Conservation (phyloP, 2,113 vertebrate species). For the Epinephelus fuscoguttatus region DNA sequence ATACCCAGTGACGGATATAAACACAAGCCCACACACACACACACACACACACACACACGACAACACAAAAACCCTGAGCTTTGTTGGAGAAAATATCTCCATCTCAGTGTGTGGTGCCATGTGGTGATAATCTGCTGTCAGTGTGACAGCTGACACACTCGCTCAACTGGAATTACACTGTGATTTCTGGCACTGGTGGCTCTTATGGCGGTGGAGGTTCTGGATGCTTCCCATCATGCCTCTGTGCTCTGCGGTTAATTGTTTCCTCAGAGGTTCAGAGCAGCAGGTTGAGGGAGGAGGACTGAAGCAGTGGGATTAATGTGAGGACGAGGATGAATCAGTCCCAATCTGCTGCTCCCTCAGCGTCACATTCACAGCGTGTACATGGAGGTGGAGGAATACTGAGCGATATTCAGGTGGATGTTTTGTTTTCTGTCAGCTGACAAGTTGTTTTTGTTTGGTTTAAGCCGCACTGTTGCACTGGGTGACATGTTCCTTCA, state of each 20-base stretch:
- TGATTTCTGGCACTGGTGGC: neutral
- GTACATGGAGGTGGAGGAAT: neutral
- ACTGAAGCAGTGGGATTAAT: slow-evolving; percentile 3
- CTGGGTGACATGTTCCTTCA: too few species aligned
- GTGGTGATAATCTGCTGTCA: slow-evolving; percentile 32
- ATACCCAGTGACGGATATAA: neutral
- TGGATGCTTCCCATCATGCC: slow-evolving; percentile 17
- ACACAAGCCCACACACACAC: slow-evolving; percentile 25
- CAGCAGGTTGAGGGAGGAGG: neutral
- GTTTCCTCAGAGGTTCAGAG: slow-evolving; percentile 6
- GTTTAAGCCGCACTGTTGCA: too few species aligned
- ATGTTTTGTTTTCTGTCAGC: neutral
- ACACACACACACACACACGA: slow-evolving; percentile 21
- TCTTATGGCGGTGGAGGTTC: neutral
- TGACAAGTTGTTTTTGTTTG: neutral
- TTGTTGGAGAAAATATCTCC: neutral
- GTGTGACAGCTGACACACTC: slow-evolving; percentile 4
- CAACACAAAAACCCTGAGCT: neutral
- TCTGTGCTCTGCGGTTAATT: neutral
- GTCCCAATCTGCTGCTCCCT: neutral
- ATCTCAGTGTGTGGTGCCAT: neutral
- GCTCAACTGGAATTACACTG: neutral
- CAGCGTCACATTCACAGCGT: neutral
- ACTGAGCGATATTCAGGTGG: neutral
- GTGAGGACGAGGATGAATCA: neutral